Evolutionary conservation across 2,113 vertebrate genomes (phyloP).

Genomic region (Phoxinus phoxinus): DNA sequence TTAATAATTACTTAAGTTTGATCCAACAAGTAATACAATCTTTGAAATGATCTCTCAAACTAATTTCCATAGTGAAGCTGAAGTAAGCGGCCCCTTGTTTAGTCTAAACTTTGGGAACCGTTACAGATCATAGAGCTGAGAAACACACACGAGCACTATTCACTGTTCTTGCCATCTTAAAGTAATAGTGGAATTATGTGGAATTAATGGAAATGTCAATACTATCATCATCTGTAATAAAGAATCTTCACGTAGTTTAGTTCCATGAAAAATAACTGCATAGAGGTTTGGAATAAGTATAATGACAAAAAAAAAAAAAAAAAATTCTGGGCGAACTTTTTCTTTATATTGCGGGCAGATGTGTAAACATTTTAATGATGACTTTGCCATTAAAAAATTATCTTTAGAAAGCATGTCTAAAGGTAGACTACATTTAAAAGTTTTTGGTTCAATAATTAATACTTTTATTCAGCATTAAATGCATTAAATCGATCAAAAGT

Average conservation of each 20-base stretch:
- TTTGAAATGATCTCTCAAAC: neutral
- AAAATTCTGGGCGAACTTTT: neutral
- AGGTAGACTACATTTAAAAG: no score
- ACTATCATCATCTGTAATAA: neutral
- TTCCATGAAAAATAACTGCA: neutral
- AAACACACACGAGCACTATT: neutral
- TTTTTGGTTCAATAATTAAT: no score
- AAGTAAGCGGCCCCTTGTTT: conserved; percentile 8
- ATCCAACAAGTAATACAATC: neutral
- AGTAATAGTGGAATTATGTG: neutral
- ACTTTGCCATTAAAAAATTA: neutral
- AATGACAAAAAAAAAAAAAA: neutral
- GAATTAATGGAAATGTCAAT: neutral
- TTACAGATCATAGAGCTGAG: neutral
- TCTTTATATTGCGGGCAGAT: neutral
- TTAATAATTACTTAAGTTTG: neutral
- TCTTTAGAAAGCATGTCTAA: no score
- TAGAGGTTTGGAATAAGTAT: neutral
- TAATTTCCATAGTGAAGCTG: neutral
- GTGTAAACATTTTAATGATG: neutral
- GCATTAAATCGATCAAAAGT: neutral
- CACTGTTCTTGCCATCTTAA: neutral
- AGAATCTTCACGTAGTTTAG: neutral
- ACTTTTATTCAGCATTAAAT: neutral
- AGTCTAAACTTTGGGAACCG: neutral